Evolutionary conservation across 1,140 invertebrate species (phyloP), one percentile per base, ranked within the genome.

Genomic region (Harlomillsia oculata): DNA sequence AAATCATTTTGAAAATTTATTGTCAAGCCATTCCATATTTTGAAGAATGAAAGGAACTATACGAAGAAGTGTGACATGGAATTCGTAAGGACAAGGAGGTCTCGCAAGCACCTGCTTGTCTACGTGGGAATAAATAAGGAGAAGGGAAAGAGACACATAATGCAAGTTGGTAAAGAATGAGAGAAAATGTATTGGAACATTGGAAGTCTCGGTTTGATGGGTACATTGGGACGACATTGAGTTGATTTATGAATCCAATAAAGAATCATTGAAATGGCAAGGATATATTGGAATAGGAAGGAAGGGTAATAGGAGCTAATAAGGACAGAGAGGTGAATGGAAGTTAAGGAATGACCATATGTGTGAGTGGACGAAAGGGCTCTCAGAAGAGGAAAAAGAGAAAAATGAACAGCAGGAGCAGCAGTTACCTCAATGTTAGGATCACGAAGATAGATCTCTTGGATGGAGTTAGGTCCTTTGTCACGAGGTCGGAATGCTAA

Each of bases 361-460:
- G 26, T 23, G 25, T 29, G 29, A 26, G 20, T 25, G 14, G 23
- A 25, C 26, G 8, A n/a, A 5, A 14, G n/a, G 26, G 29, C 18
- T 49, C 14, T 30, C 23, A 18, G 26, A 21, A 16, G 4, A 39
- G 48, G 9, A 37, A 18, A 34, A 18, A 49, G 46, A 11, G 20
- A 13, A 37, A 30, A 28, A 8, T 21, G 51, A 44, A 53, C 37
- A 34, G 28, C 40, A 11, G 40, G 8, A 8, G 44, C n/a, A 25
- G 29, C 48, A 67, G 71, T 72, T 75, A 83, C 81, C 74, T 81
- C 78, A 39, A 81, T 76, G 40, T 75, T 76, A 44, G 78, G 75
- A 69, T 82, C 80, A 29, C 81, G 71, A 67, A 83, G 79, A 70
- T 81, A 82, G 71, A 82, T 79, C 70, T 82, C 80, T 67, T 82